A percentile compares a stretch with the other conserved stretches of the same genome.
Conservation (phyloP, 1,140 invertebrate species). For the Pogonomyrmex barbatus region DNA sequence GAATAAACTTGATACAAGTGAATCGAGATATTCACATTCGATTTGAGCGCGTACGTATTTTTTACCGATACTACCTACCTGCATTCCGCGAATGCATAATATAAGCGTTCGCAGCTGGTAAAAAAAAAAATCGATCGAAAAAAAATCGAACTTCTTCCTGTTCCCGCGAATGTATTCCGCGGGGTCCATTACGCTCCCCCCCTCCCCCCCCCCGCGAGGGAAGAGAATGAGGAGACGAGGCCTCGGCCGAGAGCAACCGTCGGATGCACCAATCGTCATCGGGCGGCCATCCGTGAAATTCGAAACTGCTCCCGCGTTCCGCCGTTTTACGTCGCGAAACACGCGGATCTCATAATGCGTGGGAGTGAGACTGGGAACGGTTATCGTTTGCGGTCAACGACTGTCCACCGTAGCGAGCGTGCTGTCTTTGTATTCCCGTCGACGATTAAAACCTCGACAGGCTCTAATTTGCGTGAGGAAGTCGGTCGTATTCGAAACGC, state of each 20-base stretch:
- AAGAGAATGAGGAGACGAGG: slow-evolving; percentile 8
- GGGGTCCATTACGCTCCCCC: neutral
- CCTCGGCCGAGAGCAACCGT: neutral
- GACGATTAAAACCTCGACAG: slow-evolving; percentile 54
- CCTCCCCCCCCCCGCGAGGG: neutral
- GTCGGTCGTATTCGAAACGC: slow-evolving; percentile 16
- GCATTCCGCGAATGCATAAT: slow-evolving; percentile 43
- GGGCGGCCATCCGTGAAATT: slow-evolving; percentile 73
- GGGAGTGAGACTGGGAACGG: slow-evolving; percentile 49
- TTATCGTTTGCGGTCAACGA: slow-evolving; percentile 55
- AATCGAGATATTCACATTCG: neutral
- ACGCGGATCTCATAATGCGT: slow-evolving; percentile 39
- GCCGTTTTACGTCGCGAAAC: slow-evolving; percentile 52
- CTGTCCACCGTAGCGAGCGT: slow-evolving; percentile 37
- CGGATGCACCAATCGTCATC: slow-evolving; percentile 66
- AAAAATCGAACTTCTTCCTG: slow-evolving; percentile 3
- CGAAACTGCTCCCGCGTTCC: slow-evolving; percentile 69
- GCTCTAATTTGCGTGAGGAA: slow-evolving; percentile 50
- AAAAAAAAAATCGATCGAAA: neutral
- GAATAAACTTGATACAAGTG: neutral
- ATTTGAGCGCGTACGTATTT: neutral
- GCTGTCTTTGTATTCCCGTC: slow-evolving; percentile 29
- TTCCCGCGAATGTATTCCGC: slow-evolving; percentile 10
- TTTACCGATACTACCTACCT: neutral
- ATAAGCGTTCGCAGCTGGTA: neutral